A percentile compares a stretch with the other conserved stretches of the same genome.
phyloP scores from a whole-genome alignment of 2,888 invertebrate genomes.

The Nowickia ferox region DNA sequence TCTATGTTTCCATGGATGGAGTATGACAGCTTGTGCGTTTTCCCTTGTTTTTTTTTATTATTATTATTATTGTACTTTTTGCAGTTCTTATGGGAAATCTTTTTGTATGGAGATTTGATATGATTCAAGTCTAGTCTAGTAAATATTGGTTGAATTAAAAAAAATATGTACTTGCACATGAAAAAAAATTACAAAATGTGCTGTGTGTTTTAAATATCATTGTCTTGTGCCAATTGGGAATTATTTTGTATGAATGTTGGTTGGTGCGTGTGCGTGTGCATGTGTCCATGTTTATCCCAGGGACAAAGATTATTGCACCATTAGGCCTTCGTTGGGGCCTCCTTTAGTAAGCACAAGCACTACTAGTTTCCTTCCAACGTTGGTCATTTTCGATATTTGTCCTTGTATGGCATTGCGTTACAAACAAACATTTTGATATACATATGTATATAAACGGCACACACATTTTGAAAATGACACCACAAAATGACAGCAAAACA shows the following conservation, averaged over 20 bases:
- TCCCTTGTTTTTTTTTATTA: conserved; percentile 16
- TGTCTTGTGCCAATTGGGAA: conserved; percentile 69
- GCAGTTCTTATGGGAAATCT: conserved; percentile 62
- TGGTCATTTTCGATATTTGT: no score
- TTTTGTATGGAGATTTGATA: conserved; percentile 56
- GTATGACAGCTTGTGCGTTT: conserved; percentile 50
- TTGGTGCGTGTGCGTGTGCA: conserved; percentile 1
- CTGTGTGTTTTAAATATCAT: conserved; percentile 46
- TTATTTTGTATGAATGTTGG: conserved; percentile 46
- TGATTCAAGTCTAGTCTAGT: conserved; percentile 65
- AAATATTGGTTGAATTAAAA: conserved; percentile 54
- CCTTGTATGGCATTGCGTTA: no score
- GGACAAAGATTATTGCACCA: no score
- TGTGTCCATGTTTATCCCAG: not conserved
- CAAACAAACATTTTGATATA: no score
- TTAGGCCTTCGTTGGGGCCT: not conserved
- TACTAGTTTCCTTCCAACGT: no score
- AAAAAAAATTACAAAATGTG: conserved; percentile 33
- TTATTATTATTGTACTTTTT: conserved; percentile 13
- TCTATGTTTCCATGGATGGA: conserved; percentile 40
- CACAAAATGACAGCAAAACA: no score
- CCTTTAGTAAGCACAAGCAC: not conserved
- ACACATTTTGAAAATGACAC: no score
- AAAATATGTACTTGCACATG: not conserved
- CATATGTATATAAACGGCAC: no score